Evolutionary conservation across 2,797 vertebrate genomes (phyloP).

Genomic region (Lutjanus argentimaculatus): DNA sequence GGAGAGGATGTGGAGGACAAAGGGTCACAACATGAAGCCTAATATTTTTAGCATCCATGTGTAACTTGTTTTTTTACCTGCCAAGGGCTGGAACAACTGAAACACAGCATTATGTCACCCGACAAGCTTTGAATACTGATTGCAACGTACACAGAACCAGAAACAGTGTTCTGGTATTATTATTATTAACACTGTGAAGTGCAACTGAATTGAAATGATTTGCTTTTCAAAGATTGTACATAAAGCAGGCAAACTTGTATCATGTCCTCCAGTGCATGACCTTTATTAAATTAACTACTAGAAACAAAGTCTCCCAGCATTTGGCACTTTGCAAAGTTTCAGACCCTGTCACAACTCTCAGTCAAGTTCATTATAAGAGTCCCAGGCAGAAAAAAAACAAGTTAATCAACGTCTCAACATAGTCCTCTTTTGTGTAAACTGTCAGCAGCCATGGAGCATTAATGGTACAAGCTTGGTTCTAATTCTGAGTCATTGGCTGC

Average conservation of each 20-base stretch:
- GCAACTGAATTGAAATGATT: background rate
- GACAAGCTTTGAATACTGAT: background rate
- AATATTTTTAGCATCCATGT: constrained; percentile 30
- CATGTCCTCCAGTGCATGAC: background rate
- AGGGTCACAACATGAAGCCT: constrained; percentile 1
- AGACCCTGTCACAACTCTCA: constrained; percentile 13
- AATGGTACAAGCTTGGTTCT: background rate
- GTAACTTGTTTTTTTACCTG: constrained; percentile 17
- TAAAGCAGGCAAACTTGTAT: background rate
- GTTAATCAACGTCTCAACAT: background rate
- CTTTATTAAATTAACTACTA: background rate
- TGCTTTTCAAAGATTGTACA: background rate
- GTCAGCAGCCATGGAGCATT: constrained; percentile 3
- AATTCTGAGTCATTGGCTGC: constrained; percentile 2
- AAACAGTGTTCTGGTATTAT: no score
- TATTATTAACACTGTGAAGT: background rate
- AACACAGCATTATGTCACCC: background rate
- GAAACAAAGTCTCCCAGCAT: background rate
- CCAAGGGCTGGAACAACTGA: background rate
- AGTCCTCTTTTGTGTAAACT: background rate
- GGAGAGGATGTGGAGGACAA: constrained; percentile 31
- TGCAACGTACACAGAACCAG: background rate
- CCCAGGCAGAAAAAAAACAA: background rate
- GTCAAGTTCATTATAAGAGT: background rate
- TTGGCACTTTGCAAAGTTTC: background rate